Evolutionary conservation across 2,113 vertebrate genomes (phyloP), one percentile per base, ranked within the genome.

Genomic region (Illadopsis cleaveri): DNA sequence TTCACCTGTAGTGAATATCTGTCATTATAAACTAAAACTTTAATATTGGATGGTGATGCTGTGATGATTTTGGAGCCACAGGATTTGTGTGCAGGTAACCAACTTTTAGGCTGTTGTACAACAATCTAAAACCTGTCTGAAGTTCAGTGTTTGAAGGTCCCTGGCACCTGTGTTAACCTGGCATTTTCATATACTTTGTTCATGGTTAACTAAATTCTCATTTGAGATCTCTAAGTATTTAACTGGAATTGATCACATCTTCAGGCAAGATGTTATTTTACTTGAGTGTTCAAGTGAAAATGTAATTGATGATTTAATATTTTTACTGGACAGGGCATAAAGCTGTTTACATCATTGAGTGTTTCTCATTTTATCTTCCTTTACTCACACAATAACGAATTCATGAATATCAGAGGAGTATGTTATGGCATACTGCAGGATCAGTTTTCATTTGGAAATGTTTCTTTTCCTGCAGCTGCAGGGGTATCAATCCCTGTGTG

Each of bases 361-460:
- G 33, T 77, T 92, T 90, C 38, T 93, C 58, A 42, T 79, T 92
- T 69, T 21, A 48, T 77, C 70, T 92, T 90, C 50, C 73, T 93
- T 79, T 79, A 14, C 65, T 78, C 9, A 6, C 23, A n/a, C 14
- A 51, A 5, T 68, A 80, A 88, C 73, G 61, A 65, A 62, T 96
- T 88, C 3, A 53, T 31, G 31, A 45, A 37, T 82, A 80, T 86
- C 62, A 82, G 75, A 53, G 8, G 22, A 80, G 27, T 45, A 17
- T 3, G 5, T 68, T 75, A 79, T 69, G 85, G 72, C 66, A 48
- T 51, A 5, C 28, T 44, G 57, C 40, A 44, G 48, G 65, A 88
- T 96, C 87, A 76, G 65, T 93, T 87, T 76, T 76, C 60, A 85
- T 90, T 93, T 90, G 2, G 16, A 87, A 79, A 48, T 68, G 44